Evolutionary conservation across 2,888 invertebrate species (phyloP).

Genomic region (Troides aeacus): DNA sequence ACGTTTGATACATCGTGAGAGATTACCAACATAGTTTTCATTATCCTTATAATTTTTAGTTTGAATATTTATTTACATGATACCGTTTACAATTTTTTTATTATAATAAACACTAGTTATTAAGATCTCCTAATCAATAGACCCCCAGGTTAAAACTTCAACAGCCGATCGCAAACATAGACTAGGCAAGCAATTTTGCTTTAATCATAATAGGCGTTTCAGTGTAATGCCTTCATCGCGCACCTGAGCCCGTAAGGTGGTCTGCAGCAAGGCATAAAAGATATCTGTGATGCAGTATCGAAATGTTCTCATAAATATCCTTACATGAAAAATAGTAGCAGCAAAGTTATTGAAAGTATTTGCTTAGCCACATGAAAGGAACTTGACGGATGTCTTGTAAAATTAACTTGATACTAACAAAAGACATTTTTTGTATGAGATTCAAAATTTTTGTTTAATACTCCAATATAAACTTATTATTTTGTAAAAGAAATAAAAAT

Average conservation of each 20-base stretch:
- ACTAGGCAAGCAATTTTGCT: constrained; percentile 54
- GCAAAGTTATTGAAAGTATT: not conserved
- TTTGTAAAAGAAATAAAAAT: too few species aligned
- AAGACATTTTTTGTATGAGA: too few species aligned
- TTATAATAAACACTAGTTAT: constrained; percentile 12
- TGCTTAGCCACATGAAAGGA: too few species aligned
- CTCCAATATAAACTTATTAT: too few species aligned
- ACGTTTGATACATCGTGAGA: too few species aligned
- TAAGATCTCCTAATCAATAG: constrained; percentile 56
- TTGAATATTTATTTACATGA: constrained; percentile 4
- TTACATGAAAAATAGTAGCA: not conserved
- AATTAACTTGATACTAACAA: too few species aligned
- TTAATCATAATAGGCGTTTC: constrained; percentile 71
- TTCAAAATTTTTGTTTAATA: too few species aligned
- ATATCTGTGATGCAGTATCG: constrained; percentile 23
- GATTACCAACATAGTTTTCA: too few species aligned
- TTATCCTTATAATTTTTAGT: constrained; percentile 5
- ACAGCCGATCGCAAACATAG: constrained; percentile 68
- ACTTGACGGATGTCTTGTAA: too few species aligned
- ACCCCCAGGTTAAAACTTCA: constrained; percentile 53
- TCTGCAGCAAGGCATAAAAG: constrained; percentile 32
- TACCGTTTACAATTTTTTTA: constrained; percentile 11
- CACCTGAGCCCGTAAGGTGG: constrained; percentile 61
- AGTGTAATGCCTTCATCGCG: constrained; percentile 74
- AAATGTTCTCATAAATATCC: constrained; percentile 17